These are phyloP conservation scores for Tachina lurida DNA, from an alignment of 2,888 invertebrate species.

Conservation along the genomic window DNA sequence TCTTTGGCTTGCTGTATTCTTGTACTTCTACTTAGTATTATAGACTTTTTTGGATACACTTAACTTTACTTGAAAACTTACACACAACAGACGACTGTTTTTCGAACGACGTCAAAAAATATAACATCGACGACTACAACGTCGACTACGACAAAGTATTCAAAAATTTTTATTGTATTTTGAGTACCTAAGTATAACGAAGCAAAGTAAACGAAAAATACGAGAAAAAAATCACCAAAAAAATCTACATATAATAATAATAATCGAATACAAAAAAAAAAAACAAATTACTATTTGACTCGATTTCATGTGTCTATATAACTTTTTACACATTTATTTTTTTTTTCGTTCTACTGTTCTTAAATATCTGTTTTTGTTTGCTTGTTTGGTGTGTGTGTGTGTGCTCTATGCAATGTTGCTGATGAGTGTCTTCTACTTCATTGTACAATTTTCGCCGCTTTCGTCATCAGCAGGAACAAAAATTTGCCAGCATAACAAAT, in stretches of 20 bases:
- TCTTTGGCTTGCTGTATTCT: slow-evolving; percentile 59
- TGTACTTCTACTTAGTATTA: slow-evolving; percentile 67
- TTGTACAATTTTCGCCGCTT: slow-evolving; percentile 61
- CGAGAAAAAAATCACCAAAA: slow-evolving; percentile 11
- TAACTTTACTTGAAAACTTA: slow-evolving; percentile 71
- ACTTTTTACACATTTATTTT: slow-evolving; percentile 33
- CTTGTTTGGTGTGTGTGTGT: slow-evolving; percentile 31
- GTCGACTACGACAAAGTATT: slow-evolving; percentile 69
- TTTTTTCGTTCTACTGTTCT: slow-evolving; percentile 15
- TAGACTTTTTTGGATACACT: slow-evolving; percentile 69
- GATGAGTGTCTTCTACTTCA: slow-evolving; percentile 57
- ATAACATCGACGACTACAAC: slow-evolving; percentile 67
- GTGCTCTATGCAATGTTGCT: slow-evolving; percentile 38
- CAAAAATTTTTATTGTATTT: slow-evolving; percentile 68
- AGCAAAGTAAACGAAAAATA: slow-evolving; percentile 57
- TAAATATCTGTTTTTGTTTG: slow-evolving; percentile 9
- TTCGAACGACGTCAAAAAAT: slow-evolving; percentile 67
- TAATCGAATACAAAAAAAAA: slow-evolving; percentile 21
- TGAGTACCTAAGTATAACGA: slow-evolving; percentile 38
- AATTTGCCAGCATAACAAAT: slow-evolving; percentile 51
- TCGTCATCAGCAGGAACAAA: slow-evolving; percentile 61
- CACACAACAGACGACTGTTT: slow-evolving; percentile 67
- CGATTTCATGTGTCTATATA: slow-evolving; percentile 63
- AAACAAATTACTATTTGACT: slow-evolving; percentile 42
- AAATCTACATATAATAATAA: background rate